Evolutionary conservation across 2,888 invertebrate genomes (phyloP).

Genomic region (Schizaphis graminum): DNA sequence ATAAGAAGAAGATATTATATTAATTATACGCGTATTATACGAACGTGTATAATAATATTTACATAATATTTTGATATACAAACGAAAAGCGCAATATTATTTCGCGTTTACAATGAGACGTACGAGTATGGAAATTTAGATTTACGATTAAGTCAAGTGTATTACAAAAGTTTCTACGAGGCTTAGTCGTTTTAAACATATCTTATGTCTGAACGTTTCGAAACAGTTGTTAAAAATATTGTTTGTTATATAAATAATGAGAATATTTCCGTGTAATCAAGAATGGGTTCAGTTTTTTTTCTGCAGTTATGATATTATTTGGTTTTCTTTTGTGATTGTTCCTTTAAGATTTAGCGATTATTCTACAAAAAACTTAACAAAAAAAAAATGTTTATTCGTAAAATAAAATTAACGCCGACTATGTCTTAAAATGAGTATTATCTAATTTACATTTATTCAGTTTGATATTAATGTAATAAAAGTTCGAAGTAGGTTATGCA

Average conservation of each 20-base stretch:
- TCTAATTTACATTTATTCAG: not conserved
- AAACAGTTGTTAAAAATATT: not conserved
- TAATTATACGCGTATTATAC: not conserved
- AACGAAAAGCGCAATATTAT: not conserved
- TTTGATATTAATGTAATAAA: not conserved
- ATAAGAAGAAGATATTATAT: not conserved
- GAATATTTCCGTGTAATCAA: not conserved
- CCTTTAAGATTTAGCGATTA: not conserved
- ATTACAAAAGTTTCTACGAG: not conserved
- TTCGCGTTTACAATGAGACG: not conserved
- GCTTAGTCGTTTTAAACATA: not conserved
- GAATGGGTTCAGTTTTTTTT: not conserved
- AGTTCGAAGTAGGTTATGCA: not conserved
- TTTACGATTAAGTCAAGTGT: not conserved
- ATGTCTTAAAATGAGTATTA: not conserved
- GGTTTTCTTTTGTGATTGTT: not conserved
- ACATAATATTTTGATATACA: not conserved
- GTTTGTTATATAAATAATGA: not conserved
- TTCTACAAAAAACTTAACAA: not conserved
- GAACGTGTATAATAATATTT: not conserved
- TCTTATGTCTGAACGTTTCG: not conserved
- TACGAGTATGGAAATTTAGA: not conserved
- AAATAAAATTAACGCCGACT: not conserved
- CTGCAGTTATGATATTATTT: not conserved
- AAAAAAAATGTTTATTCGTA: not conserved